phyloP scores from a whole-genome alignment of 2,888 invertebrate species.

The Acronicta leporina region DNA sequence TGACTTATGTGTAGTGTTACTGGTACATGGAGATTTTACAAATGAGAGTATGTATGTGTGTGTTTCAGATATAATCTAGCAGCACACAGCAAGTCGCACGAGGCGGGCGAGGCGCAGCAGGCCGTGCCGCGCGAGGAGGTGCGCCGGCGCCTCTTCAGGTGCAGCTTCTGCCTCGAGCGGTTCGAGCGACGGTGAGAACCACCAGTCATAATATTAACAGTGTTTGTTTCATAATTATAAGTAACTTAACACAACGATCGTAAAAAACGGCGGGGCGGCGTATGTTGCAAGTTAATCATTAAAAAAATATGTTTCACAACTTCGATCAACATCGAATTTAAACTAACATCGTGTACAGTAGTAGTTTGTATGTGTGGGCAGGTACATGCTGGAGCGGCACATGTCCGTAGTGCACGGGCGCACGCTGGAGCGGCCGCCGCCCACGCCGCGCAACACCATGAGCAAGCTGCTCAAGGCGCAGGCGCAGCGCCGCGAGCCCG shows the following conservation, averaged over 20 bases:
- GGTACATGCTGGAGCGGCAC: constrained; percentile 86
- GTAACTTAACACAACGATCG: no score
- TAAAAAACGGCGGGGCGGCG: no score
- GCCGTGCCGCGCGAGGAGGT: constrained; percentile 39
- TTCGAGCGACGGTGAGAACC: constrained; percentile 76
- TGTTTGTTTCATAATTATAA: no score
- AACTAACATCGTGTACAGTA: no score
- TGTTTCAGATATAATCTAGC: constrained; percentile 79
- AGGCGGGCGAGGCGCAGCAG: constrained; percentile 47
- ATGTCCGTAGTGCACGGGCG: constrained; percentile 78
- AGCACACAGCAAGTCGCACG: constrained; percentile 83
- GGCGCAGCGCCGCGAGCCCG: constrained; percentile 70
- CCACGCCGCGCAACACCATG: constrained; percentile 86
- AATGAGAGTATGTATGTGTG: neutral
- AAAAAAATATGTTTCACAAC: no score
- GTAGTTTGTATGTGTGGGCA: constrained; percentile 24
- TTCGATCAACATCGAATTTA: no score
- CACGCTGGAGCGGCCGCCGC: constrained; percentile 82
- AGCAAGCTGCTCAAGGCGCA: constrained; percentile 86
- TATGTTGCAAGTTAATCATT: no score
- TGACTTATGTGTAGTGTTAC: no score
- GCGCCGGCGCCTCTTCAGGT: constrained; percentile 79
- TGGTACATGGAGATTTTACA: neutral
- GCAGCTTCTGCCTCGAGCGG: constrained; percentile 81
- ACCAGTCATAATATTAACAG: neutral